phyloP scores from a whole-genome alignment of 2,888 invertebrate genomes.

The Teleiodes luculella region DNA sequence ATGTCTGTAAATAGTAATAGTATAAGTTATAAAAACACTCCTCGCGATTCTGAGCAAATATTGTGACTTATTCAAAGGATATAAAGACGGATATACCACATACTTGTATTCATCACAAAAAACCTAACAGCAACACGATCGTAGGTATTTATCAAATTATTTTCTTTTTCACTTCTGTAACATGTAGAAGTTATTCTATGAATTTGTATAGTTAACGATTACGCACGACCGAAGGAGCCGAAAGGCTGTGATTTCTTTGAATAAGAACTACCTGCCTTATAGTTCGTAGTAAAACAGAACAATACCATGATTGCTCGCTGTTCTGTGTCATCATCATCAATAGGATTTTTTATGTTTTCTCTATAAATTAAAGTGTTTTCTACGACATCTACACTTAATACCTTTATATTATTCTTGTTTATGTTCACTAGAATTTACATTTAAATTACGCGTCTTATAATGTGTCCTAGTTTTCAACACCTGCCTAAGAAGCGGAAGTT shows the following conservation, averaged over 20 bases:
- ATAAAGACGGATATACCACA: no score
- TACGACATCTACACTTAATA: no score
- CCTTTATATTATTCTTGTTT: no score
- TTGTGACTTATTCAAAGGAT: no score
- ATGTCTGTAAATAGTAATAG: no score
- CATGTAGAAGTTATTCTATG: background rate
- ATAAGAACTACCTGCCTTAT: slow-evolving; percentile 5
- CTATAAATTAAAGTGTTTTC: background rate
- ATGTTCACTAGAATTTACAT: no score
- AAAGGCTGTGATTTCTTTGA: slow-evolving; percentile 5
- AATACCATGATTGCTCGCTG: background rate
- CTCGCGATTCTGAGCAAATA: no score
- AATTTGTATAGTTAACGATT: background rate
- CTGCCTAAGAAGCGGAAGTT: no score
- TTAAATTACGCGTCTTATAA: no score
- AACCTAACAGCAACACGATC: background rate
- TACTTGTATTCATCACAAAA: no score
- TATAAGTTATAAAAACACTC: no score
- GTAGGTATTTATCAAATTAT: background rate
- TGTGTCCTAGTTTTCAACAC: no score
- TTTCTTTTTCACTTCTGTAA: background rate
- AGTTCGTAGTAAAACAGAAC: background rate
- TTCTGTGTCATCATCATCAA: background rate
- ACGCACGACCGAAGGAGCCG: background rate
- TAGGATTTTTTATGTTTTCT: slow-evolving; percentile 1